Base-by-base conservation (phyloP, 2,888 invertebrate species). In the Blastobasis lacticolella region DNA sequence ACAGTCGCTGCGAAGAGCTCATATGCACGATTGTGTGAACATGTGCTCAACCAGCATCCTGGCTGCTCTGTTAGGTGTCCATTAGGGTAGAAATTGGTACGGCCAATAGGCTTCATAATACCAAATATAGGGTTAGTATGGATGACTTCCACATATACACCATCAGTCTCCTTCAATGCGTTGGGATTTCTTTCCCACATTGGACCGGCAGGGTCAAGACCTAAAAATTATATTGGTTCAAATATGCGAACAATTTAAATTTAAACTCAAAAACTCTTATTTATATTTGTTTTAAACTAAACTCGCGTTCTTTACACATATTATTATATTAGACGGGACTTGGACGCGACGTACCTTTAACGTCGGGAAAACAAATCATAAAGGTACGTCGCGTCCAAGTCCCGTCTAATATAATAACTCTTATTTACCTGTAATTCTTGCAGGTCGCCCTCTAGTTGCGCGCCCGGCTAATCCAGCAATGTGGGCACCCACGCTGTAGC, bases 401-500 rank as follows among this genome's bases (percentile, higher is more conserved):
- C n/a, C n/a, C n/a, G n/a, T n/a, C n/a, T n/a, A n/a, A n/a, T n/a
- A n/a, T n/a, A n/a, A n/a, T n/a, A n/a, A n/a, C n/a, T n/a, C n/a
- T n/a, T n/a, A 7, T 36, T 37, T 45, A 75, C 72, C 74, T 37
- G 73, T 72, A 1, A 75, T 56, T 47, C 75, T 58, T 2, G 53
- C 55, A 0, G 68, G 54, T 46, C 54, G 54, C 5, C 70, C 63
- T 6, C 63, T 61, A 40, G 62, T 57, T 5, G 54, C 49, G 8
- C 77, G 66, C 1, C 78, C 77, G 50, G 74, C 75, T 37, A 58
- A 67, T 0, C 77, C 81, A 4, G 74, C 70, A 5, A 75, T 61
- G 54, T 82, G 81, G 43, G 78, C 81, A 4, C 81, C 81, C 48
- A 81, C 66, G 54, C 79, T 79, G 60, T 69, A 74, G 4, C 82